Evolutionary conservation across 2,888 invertebrate species (phyloP).

Genomic region (Balanococcus diminutus): DNA sequence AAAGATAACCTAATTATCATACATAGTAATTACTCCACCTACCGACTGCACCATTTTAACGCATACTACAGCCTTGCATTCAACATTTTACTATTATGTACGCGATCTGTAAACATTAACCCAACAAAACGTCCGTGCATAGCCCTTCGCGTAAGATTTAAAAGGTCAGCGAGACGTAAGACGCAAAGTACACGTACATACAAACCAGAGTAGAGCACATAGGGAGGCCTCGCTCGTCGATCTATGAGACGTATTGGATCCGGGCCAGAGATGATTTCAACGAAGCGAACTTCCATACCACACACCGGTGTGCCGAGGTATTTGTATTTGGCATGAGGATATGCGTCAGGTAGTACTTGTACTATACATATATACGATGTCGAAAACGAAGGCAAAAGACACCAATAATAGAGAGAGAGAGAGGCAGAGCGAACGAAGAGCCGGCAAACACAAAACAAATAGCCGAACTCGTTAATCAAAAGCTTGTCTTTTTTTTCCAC

Average conservation of each 20-base stretch:
- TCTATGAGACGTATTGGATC: background rate
- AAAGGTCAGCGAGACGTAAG: background rate
- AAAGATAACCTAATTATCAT: too few relatives aligned
- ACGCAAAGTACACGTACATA: too few relatives aligned
- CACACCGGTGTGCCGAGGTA: constrained; percentile 2
- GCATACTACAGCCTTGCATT: too few relatives aligned
- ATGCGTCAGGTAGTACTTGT: background rate
- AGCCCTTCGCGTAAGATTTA: background rate
- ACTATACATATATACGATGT: background rate
- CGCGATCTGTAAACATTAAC: background rate
- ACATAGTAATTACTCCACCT: too few relatives aligned
- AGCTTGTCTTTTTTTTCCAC: background rate
- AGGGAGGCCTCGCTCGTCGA: too few relatives aligned
- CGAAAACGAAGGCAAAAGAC: too few relatives aligned
- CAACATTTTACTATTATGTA: background rate
- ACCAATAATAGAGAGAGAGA: background rate
- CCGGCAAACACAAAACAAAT: background rate
- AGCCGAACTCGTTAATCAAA: background rate
- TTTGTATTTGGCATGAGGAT: constrained; percentile 26
- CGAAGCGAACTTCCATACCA: constrained; percentile 21
- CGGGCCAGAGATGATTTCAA: constrained; percentile 15
- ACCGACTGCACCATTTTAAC: too few relatives aligned
- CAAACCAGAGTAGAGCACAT: too few relatives aligned
- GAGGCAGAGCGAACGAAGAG: background rate
- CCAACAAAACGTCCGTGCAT: background rate